Percentiles rank a stretch among this genome's conserved stretches.
phyloP scores from a whole-genome alignment of 2,797 vertebrate species.

The Buceros bicornis region DNA sequence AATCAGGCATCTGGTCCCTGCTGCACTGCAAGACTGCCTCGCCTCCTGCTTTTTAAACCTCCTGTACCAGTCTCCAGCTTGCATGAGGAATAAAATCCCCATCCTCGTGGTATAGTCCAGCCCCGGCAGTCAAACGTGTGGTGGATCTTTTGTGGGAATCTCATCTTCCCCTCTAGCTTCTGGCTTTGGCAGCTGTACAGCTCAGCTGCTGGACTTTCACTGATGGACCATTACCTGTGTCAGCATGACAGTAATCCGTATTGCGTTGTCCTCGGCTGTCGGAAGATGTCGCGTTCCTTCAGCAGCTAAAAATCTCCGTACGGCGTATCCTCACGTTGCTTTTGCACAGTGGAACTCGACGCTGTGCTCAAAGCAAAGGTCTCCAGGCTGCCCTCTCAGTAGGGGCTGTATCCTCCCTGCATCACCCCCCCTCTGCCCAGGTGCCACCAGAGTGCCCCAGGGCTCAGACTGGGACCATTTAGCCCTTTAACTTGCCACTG shows the following conservation, averaged over 20 bases:
- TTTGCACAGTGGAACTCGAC: background rate
- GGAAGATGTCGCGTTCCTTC: background rate
- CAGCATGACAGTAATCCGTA: background rate
- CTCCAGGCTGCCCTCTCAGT: accelerated
- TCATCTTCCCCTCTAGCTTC: background rate
- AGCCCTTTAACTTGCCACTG: accelerated
- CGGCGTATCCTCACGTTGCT: background rate
- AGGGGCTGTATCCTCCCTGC: background rate
- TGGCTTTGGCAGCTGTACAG: background rate
- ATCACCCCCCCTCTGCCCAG: background rate
- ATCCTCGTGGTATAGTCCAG: background rate
- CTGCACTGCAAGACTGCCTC: background rate
- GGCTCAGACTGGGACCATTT: background rate
- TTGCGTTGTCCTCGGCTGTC: background rate
- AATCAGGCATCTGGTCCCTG: background rate
- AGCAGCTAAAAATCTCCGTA: background rate
- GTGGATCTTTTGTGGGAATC: constrained; percentile 3
- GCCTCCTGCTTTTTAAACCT: background rate
- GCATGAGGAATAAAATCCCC: constrained; percentile 1
- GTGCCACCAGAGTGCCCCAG: background rate
- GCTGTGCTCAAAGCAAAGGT: background rate
- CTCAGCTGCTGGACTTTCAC: background rate
- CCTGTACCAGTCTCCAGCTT: background rate
- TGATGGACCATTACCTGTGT: background rate
- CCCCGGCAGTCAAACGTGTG: background rate